phyloP scores from a whole-genome alignment of 2,888 invertebrate species.

The Chrysolina haemoptera region DNA sequence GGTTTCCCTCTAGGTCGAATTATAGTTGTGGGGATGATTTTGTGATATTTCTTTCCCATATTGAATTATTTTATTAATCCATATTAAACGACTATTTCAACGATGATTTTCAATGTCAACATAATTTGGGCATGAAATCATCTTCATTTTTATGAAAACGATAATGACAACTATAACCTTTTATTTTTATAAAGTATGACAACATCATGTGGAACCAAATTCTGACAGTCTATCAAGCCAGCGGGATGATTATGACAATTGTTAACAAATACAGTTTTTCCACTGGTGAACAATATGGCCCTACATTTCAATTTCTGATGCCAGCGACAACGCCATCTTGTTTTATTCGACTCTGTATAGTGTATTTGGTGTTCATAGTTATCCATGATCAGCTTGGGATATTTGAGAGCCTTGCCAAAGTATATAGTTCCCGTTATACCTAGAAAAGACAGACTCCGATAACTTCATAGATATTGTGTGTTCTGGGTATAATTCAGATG shows the following conservation, averaged over 20 bases:
- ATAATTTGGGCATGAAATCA: too few species aligned
- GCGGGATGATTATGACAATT: slow-evolving; percentile 36
- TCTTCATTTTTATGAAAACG: too few species aligned
- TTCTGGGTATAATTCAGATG: too few species aligned
- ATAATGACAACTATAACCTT: background rate
- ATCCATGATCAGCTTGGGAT: slow-evolving; percentile 57
- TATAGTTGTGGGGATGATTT: too few species aligned
- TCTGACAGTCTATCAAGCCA: slow-evolving; percentile 25
- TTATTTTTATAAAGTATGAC: slow-evolving; percentile 11
- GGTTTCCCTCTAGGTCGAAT: too few species aligned
- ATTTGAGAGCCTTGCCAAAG: slow-evolving; percentile 52
- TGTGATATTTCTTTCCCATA: too few species aligned
- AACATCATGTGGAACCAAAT: slow-evolving; percentile 23
- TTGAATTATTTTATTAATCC: too few species aligned
- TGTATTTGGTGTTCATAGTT: slow-evolving; percentile 54
- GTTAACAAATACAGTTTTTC: slow-evolving; percentile 46
- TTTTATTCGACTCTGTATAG: slow-evolving; percentile 47
- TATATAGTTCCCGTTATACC: slow-evolving; percentile 37
- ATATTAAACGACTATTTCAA: too few species aligned
- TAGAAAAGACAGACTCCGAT: slow-evolving; percentile 16
- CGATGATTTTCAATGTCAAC: too few species aligned
- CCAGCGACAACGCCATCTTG: slow-evolving; percentile 57
- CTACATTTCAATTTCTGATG: slow-evolving; percentile 56
- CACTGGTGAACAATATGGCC: slow-evolving; percentile 51
- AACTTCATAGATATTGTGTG: background rate